Base-by-base conservation (phyloP, 2,113 vertebrate genomes). In the Gobio gobio region DNA sequence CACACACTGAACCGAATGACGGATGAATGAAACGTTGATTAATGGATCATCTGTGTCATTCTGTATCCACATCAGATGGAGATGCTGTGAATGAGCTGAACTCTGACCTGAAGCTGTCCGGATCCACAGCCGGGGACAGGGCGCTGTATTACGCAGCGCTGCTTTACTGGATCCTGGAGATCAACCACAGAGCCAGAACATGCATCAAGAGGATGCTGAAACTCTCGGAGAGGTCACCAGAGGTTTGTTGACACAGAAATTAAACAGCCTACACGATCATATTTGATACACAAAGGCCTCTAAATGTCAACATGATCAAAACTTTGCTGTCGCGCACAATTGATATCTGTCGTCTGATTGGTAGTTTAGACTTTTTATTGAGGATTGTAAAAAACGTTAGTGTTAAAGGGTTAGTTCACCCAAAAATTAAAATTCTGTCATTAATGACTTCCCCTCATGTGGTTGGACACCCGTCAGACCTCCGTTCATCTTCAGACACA, bases 201-300 rank as follows among this genome's bases (percentile, higher is more conserved):
- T 94, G 95, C 64, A 10, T 92, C 0, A 89, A 93, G 68, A 91
- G 87, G 84, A 91, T 86, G 74, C 88, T 96, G 33, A 91, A 94
- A 83, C 49, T 86, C 2, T 90, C 87, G 54, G 86, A 64, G 63
- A 74, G 73, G 24, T 91, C 90, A 84, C 87, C 59, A 87, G 90
- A 94, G 91, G 92, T 91, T 63, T 26, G 14, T 54, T 7, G 16
- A 54, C 51, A 20, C 51, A 20, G 18, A 54, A 54, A 47, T 47
- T 33, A 49, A 63, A 63, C 2, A 13, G 1, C 13, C 26, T 16
- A 9, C 63, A 18, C 7, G 8, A 33, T 33, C 29, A 66, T 36
- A 64, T 51, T 14, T 33, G 6, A 66, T 33, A 33, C 14, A 1
- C 63, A 18, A 66, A 33, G 5, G 26, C 26, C 61, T 64, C 5